Evolutionary conservation across 2,797 vertebrate genomes (phyloP).

Genomic region (Cryptoblepharus egeriae): DNA sequence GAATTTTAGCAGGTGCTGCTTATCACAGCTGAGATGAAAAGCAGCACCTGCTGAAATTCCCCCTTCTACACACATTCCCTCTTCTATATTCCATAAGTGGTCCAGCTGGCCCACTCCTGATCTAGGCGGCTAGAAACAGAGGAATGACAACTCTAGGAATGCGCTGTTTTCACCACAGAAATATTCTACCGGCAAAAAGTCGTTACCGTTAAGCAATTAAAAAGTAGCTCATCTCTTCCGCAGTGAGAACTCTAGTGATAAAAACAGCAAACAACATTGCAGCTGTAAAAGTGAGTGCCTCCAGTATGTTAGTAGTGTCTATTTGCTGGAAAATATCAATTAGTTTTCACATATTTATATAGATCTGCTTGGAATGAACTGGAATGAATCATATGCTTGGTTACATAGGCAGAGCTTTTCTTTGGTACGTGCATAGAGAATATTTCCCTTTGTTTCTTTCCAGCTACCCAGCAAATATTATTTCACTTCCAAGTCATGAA

Average conservation of each 20-base stretch:
- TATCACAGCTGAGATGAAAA: no score
- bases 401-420: not conserved
- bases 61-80: no score
- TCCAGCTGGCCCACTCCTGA: no score
- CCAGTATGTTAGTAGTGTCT: not conserved
- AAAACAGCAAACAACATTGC: not conserved
- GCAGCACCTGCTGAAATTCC: no score
- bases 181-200: not conserved
- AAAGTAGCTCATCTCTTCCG: not conserved
- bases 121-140: not conserved
- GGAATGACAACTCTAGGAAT: not conserved
- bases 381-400: not conserved
- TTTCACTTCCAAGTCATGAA: not conserved
- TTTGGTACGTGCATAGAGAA: not conserved
- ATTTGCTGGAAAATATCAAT: not conserved
- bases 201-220: not conserved
- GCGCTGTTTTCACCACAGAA: not conserved
- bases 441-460: not conserved
- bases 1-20: no score
- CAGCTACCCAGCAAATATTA: not conserved
- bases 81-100: no score
- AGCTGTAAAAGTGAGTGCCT: not conserved
- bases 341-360: not conserved
- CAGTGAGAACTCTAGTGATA: not conserved
- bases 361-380: not conserved